Evolutionary conservation across 1,140 invertebrate genomes (phyloP).

Genomic region (Pachypeltis micranthus): DNA sequence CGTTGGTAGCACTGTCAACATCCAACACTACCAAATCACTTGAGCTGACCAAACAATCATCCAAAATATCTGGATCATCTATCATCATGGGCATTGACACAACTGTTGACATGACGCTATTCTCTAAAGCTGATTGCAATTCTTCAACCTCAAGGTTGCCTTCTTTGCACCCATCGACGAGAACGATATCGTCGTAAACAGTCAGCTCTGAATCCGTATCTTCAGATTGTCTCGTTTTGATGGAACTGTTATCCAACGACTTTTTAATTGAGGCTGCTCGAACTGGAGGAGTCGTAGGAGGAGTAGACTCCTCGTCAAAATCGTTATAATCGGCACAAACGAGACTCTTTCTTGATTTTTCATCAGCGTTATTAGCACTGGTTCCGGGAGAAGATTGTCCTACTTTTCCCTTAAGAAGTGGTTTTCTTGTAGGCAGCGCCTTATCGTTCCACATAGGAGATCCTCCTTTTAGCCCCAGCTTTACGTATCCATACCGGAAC

Average conservation of each 20-base stretch:
- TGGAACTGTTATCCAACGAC: slow-evolving; percentile 1
- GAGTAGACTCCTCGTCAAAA: slow-evolving; percentile 44
- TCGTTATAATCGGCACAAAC: slow-evolving; percentile 51
- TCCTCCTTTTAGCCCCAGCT: slow-evolving; percentile 55
- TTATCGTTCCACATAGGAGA: slow-evolving; percentile 50
- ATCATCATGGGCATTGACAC: slow-evolving; percentile 26
- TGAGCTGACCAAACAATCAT: slow-evolving; percentile 27
- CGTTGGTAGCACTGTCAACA: slow-evolving; percentile 35
- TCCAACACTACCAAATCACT: slow-evolving; percentile 25
- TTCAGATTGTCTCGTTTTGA: slow-evolving; percentile 23
- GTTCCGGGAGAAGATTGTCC: slow-evolving; percentile 43
- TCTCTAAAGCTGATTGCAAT: slow-evolving; percentile 25
- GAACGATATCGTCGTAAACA: slow-evolving; percentile 30
- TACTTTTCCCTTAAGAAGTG: slow-evolving; percentile 9
- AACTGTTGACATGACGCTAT: slow-evolving; percentile 26
- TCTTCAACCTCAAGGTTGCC: slow-evolving; percentile 27
- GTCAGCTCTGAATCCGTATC: slow-evolving; percentile 27
- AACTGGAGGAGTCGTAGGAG: slow-evolving; percentile 38
- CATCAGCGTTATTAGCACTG: slow-evolving; percentile 30
- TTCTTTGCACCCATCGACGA: slow-evolving; percentile 29
- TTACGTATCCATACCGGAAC: slow-evolving; percentile 42
- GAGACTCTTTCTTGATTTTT: slow-evolving; percentile 35
- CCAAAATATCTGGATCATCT: slow-evolving; percentile 23
- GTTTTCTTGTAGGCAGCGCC: slow-evolving; percentile 33
- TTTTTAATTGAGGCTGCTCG: slow-evolving; percentile 18